A percentile compares a stretch with the other conserved stretches of the same genome.
These are phyloP conservation scores for Melinopterus prodromus DNA, from an alignment of 2,888 invertebrate genomes.

Conservation along the genomic window DNA sequence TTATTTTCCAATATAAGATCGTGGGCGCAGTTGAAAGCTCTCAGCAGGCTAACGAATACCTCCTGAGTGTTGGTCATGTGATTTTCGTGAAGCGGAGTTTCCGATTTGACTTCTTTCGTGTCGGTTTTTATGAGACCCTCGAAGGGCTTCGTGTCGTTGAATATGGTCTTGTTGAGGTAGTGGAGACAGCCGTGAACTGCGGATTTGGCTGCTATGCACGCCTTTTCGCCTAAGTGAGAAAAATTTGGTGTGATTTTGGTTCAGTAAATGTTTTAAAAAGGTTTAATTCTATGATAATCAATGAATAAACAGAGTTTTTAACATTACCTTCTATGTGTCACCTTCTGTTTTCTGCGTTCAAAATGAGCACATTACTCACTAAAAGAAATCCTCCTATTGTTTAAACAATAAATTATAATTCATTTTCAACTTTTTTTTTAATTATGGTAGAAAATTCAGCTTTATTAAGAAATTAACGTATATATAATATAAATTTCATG, in stretches of 20 bases:
- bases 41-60: slow-evolving; percentile 77
- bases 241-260: background rate
- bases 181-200: slow-evolving; percentile 87
- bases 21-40: slow-evolving; percentile 86
- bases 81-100: slow-evolving; percentile 44
- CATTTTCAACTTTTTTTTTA: too few relatives aligned
- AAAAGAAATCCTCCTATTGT: too few relatives aligned
- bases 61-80: slow-evolving; percentile 69
- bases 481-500: too few relatives aligned
- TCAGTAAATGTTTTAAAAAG: background rate
- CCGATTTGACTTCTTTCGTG: slow-evolving; percentile 39
- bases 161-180: slow-evolving; percentile 79
- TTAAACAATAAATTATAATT: too few relatives aligned
- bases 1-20: slow-evolving; percentile 83
- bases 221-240: slow-evolving; percentile 70
- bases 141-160: slow-evolving; percentile 58
- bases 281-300: too few relatives aligned
- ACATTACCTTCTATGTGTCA: too few relatives aligned
- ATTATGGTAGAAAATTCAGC: too few relatives aligned
- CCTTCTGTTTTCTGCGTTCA: too few relatives aligned
- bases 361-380: too few relatives aligned
- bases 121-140: slow-evolving; percentile 54
- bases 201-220: slow-evolving; percentile 83
- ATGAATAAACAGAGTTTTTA: too few relatives aligned
- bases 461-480: too few relatives aligned